Percentiles rank a stretch among this genome's conserved stretches.
These are phyloP conservation scores for Phyllostomus hastatus DNA, from an alignment of 2,113 vertebrate species.

Conservation along the genomic window DNA sequence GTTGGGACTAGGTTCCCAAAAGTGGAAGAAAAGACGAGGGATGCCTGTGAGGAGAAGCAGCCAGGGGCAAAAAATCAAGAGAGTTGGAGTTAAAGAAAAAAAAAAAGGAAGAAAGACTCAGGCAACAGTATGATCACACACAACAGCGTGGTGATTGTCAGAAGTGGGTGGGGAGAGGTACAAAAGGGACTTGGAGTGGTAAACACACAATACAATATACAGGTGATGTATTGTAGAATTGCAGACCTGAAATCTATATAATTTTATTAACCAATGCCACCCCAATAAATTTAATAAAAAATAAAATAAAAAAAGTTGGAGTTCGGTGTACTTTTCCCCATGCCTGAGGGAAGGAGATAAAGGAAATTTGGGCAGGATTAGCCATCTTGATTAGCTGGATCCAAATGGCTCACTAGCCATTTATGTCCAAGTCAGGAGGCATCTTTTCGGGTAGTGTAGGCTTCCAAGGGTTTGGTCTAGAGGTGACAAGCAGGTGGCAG, in stretches of 20 bases:
- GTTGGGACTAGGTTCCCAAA: background rate
- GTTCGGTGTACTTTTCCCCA: background rate
- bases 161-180: too few species aligned
- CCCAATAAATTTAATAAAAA: too few species aligned
- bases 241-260: too few species aligned
- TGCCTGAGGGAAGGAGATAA: background rate
- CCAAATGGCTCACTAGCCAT: background rate
- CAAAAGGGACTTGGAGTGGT: too few species aligned
- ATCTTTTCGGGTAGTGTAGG: background rate
- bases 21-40: background rate
- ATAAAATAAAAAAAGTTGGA: background rate
- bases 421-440: background rate
- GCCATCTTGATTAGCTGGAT: background rate
- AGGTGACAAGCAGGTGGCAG: background rate
- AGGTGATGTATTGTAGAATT: too few species aligned
- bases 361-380: background rate
- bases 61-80: background rate
- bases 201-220: too few species aligned
- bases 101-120: too few species aligned
- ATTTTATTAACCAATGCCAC: too few species aligned
- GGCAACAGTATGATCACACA: too few species aligned
- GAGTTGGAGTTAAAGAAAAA: background rate
- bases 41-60: background rate
- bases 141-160: too few species aligned
- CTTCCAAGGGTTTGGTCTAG: background rate